These are phyloP conservation scores for Aspidiotus destructor DNA, from an alignment of 2,888 invertebrate species.

Conservation along the genomic window DNA sequence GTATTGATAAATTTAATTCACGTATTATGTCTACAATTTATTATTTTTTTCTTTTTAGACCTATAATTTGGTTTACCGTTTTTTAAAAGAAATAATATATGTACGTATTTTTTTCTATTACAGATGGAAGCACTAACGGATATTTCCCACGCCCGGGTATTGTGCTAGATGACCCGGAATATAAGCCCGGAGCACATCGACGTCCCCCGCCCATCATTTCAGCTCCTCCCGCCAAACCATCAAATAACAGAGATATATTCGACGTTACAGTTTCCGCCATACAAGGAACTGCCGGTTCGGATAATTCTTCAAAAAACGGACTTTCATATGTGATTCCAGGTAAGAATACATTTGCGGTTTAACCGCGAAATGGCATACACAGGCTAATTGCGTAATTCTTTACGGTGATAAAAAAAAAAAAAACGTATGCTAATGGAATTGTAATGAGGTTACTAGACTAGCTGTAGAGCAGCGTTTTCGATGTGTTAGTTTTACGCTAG, in stretches of 20 bases:
- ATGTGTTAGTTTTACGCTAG: no score
- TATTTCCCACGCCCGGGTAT: slow-evolving; percentile 76
- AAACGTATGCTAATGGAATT: no score
- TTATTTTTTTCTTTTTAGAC: no score
- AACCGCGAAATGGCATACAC: background rate
- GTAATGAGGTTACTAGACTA: no score
- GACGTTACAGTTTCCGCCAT: slow-evolving; percentile 81
- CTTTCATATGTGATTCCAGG: slow-evolving; percentile 50
- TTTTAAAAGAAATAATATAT: background rate
- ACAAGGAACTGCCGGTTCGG: slow-evolving; percentile 59
- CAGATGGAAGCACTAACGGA: slow-evolving; percentile 31
- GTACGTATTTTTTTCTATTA: background rate
- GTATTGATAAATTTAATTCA: no score
- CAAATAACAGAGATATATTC: slow-evolving; percentile 62
- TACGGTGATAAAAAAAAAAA: no score
- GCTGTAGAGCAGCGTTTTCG: no score
- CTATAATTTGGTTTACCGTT: background rate
- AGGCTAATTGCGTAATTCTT: no score
- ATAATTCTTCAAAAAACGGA: slow-evolving; percentile 41
- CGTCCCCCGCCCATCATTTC: slow-evolving; percentile 41
- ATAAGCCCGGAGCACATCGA: slow-evolving; percentile 54
- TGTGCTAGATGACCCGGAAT: slow-evolving; percentile 73
- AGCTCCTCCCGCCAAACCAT: slow-evolving; percentile 40
- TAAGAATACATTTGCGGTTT: slow-evolving; percentile 37
- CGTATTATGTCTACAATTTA: no score